Base-by-base conservation (phyloP, 64 coral and sea anemone species). In the Pocillopora verrucosa region DNA sequence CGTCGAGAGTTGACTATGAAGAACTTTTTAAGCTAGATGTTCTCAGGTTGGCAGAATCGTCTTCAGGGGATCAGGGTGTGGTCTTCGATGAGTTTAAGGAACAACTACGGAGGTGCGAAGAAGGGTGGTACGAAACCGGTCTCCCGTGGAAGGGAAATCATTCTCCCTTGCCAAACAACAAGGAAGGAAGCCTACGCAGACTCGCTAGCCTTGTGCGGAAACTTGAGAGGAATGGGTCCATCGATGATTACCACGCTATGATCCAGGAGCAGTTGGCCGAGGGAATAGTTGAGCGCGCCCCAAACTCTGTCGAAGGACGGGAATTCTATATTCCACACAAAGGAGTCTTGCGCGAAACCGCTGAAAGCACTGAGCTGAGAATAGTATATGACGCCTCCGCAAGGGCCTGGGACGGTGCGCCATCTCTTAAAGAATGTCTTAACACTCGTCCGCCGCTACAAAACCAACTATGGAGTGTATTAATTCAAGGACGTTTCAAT, bases 61-160 rank as follows among this genome's bases (percentile, higher is more conserved):
- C 82, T 58, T 4, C 38, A 65, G 75, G 83, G 4, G 83, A 87
- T 69, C 82, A 92, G n/a, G 34, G 83, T 22, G 4, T 63, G 1
- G 89, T 91, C 13, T 87, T 87, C 75, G 62, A 92, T 4, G 90
- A 92, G 59, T 92, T 92, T 35, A 72, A 62, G 16, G 90, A 92
- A 22, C 82, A 92, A 34, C 56, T 92, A 14, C 56, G 19, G 12
- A 74, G 83, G 45, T 73, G 34, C 59, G 26, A 86, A 75, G 75
- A 87, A 41, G 81, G 90, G 25, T 87, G 82, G 74, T 92, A 92
- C 76, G 76, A 92, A 86, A 92, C 90, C 5, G 61, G 90, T 36
- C 78, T 92, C 36, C 72, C 78, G 25, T 92, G 90, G 90, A 92
- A 92, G 63, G 59, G 41, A 41, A 59, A 62, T 34, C 74, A 92